These are phyloP conservation scores for Agriopis marginaria DNA, from an alignment of 2,888 invertebrate genomes.

Conservation along the genomic window DNA sequence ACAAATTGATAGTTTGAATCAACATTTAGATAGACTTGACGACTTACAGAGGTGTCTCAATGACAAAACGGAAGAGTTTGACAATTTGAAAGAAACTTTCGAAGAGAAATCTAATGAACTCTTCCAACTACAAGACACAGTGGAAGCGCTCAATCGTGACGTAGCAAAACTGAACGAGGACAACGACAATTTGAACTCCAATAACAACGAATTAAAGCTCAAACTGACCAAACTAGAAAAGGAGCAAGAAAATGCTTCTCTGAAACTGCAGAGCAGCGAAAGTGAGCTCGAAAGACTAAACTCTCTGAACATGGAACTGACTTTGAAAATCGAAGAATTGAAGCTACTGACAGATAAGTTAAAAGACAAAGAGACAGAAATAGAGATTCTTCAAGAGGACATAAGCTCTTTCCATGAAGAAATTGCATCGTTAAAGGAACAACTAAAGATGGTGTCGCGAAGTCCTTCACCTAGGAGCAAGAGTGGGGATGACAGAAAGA, in stretches of 20 bases:
- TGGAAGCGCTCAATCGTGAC: slow-evolving; percentile 69
- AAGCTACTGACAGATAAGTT: slow-evolving; percentile 74
- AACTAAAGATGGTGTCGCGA: slow-evolving; percentile 77
- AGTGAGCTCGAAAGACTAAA: slow-evolving; percentile 71
- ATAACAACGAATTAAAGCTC: slow-evolving; percentile 73
- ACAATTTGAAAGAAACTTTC: slow-evolving; percentile 79
- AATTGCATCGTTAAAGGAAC: slow-evolving; percentile 76
- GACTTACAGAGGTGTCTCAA: slow-evolving; percentile 80
- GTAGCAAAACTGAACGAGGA: slow-evolving; percentile 75
- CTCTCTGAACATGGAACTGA: slow-evolving; percentile 72
- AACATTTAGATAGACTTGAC: slow-evolving; percentile 79
- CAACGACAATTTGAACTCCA: slow-evolving; percentile 69
- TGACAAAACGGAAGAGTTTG: slow-evolving; percentile 81
- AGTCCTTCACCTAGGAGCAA: slow-evolving; percentile 87
- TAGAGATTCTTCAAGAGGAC: slow-evolving; percentile 84
- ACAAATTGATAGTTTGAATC: slow-evolving; percentile 83
- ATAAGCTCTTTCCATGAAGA: slow-evolving; percentile 82
- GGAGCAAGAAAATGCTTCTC: slow-evolving; percentile 77
- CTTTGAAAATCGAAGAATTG: slow-evolving; percentile 75
- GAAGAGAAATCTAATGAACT: slow-evolving; percentile 76
- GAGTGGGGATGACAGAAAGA: slow-evolving; percentile 82
- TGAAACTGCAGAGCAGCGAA: slow-evolving; percentile 75
- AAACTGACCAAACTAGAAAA: slow-evolving; percentile 76
- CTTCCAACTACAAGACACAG: slow-evolving; percentile 73
- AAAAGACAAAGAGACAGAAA: slow-evolving; percentile 84